Evolutionary conservation across 2,797 vertebrate species (phyloP).

Genomic region (Staurois parvus): DNA sequence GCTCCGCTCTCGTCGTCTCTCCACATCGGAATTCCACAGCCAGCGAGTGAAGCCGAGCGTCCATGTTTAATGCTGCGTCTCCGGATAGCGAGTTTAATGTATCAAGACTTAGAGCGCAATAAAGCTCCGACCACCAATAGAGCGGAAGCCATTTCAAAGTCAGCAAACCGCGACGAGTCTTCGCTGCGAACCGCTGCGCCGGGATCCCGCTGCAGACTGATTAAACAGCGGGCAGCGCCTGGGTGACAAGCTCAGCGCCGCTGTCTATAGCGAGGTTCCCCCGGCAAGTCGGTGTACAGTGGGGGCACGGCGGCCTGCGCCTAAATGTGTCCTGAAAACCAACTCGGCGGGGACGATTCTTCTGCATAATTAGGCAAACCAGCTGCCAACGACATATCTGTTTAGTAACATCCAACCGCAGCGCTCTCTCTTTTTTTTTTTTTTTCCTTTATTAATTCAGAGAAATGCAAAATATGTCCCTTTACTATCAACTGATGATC

Average conservation of each 20-base stretch:
- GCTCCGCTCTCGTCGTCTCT: slow-evolving; percentile 30
- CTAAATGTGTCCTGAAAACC: slow-evolving; percentile 36
- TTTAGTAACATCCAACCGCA: neutral
- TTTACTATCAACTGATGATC: too few relatives aligned
- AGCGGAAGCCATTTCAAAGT: slow-evolving; percentile 64
- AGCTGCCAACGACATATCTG: slow-evolving; percentile 2
- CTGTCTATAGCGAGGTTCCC: slow-evolving; percentile 50
- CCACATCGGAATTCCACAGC: slow-evolving; percentile 1
- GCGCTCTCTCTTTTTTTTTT: too few relatives aligned
- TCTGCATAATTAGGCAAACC: slow-evolving; percentile 49
- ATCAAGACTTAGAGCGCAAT: slow-evolving; percentile 12
- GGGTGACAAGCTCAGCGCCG: slow-evolving; percentile 29
- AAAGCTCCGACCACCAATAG: slow-evolving; percentile 28
- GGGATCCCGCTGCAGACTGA: slow-evolving; percentile 52
- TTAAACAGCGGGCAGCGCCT: slow-evolving; percentile 64
- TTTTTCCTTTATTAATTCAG: too few relatives aligned
- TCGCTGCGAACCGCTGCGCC: slow-evolving; percentile 55
- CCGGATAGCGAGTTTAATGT: slow-evolving; percentile 46
- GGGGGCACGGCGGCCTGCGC: slow-evolving; percentile 40
- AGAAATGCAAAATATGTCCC: too few relatives aligned
- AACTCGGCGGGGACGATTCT: neutral
- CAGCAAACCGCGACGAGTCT: slow-evolving; percentile 60
- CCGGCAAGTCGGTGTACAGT: slow-evolving; percentile 30
- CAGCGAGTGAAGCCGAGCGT: slow-evolving; percentile 25
- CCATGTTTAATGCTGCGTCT: slow-evolving; percentile 25